Evolutionary conservation across 1,140 invertebrate genomes (phyloP).

Genomic region (Heliconius himera): DNA sequence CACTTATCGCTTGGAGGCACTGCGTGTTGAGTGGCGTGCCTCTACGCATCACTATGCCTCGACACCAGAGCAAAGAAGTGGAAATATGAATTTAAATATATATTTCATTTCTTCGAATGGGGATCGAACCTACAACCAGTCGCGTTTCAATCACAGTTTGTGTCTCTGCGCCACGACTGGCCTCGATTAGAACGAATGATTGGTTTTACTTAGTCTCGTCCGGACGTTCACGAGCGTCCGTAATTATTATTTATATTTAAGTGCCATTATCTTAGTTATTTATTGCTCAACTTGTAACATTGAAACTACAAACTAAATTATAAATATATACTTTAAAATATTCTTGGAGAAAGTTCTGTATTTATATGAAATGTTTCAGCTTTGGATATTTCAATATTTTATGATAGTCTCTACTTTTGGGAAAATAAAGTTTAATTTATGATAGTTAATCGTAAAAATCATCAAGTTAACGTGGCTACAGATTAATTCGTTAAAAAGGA

Average conservation of each 20-base stretch:
- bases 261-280: constrained; percentile 30
- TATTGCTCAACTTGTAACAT: constrained; percentile 27
- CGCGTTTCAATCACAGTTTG: too few species aligned
- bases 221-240: constrained; percentile 20
- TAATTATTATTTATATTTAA: constrained; percentile 27
- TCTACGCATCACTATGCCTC: too few species aligned
- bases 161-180: too few species aligned
- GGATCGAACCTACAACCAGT: too few species aligned
- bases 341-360: neutral
- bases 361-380: constrained; percentile 1
- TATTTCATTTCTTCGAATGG: too few species aligned
- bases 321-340: constrained; percentile 19
- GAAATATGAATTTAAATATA: too few species aligned
- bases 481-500: too few species aligned
- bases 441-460: neutral
- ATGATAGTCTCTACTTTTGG: neutral
- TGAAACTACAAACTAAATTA: constrained; percentile 19
- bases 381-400: neutral
- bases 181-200: neutral
- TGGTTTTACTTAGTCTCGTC: neutral
- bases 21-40: neutral
- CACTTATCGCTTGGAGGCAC: neutral
- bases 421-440: neutral
- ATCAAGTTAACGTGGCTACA: too few species aligned
- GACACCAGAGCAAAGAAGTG: too few species aligned